phyloP scores from a whole-genome alignment of 2,888 invertebrate species.

The Ormyrus thymus region DNA sequence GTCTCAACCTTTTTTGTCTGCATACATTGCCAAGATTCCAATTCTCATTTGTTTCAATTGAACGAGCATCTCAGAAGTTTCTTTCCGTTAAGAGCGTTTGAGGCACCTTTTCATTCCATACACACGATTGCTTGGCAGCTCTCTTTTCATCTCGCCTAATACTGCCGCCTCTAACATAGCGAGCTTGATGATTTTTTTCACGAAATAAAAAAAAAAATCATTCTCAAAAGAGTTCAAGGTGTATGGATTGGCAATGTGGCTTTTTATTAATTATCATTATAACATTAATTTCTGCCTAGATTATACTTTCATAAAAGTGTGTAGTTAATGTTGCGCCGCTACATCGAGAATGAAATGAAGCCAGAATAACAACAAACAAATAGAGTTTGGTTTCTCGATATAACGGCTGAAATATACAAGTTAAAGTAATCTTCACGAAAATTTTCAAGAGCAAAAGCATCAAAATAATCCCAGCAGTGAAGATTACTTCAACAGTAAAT shows the following conservation, averaged over 20 bases:
- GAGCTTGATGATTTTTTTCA: slow-evolving; percentile 11
- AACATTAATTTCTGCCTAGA: slow-evolving; percentile 40
- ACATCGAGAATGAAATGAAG: slow-evolving; percentile 6
- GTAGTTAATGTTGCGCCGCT: slow-evolving; percentile 16
- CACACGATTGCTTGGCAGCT: slow-evolving; percentile 32
- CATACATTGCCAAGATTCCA: background rate
- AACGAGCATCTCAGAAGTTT: slow-evolving; percentile 30
- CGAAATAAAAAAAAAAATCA: slow-evolving; percentile 14
- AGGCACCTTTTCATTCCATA: slow-evolving; percentile 47
- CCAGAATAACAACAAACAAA: too few relatives aligned
- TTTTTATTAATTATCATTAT: slow-evolving; percentile 47
- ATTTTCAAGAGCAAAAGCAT: background rate
- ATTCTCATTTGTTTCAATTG: slow-evolving; percentile 13
- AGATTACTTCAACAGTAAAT: background rate
- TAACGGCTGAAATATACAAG: too few relatives aligned
- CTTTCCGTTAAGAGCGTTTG: slow-evolving; percentile 52
- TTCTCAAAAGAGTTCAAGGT: slow-evolving; percentile 43
- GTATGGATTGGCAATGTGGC: slow-evolving; percentile 54
- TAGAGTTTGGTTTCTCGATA: too few relatives aligned
- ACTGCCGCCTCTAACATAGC: slow-evolving; percentile 5
- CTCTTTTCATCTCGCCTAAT: background rate
- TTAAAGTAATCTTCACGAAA: background rate
- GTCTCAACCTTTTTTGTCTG: too few relatives aligned
- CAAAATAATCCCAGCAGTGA: background rate
- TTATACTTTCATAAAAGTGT: slow-evolving; percentile 32